phyloP scores from a whole-genome alignment of 2,797 vertebrate genomes.

The Myotis pilosus region DNA sequence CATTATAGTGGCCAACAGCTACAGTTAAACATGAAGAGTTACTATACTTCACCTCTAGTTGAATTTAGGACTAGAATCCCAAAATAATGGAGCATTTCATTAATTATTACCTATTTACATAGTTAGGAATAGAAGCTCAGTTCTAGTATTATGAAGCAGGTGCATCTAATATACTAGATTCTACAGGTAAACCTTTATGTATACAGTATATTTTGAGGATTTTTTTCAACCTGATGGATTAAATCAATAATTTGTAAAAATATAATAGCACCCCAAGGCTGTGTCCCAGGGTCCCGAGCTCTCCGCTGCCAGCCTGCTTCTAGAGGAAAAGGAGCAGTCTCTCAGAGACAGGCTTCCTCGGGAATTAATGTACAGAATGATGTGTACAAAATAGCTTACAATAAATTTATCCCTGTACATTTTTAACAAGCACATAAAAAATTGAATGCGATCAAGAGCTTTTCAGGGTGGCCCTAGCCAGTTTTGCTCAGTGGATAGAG shows the following conservation, averaged over 20 bases:
- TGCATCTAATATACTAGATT: background rate
- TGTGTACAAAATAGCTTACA: conserved; percentile 79
- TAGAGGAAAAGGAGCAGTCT: background rate
- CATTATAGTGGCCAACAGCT: background rate
- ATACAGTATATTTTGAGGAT: background rate
- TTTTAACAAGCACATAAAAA: conserved; percentile 6
- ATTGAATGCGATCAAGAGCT: background rate
- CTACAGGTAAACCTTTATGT: background rate
- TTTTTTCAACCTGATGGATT: background rate
- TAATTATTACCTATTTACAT: background rate
- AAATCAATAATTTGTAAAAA: background rate
- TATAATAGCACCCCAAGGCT: background rate
- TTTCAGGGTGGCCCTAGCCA: background rate
- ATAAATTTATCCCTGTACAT: background rate
- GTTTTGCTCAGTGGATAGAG: too few relatives aligned
- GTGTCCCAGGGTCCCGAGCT: background rate
- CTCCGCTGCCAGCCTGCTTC: conserved; percentile 7
- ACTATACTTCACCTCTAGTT: background rate
- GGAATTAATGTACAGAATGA: conserved; percentile 80
- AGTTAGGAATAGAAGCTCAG: background rate
- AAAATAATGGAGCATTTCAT: background rate
- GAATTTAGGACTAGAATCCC: background rate
- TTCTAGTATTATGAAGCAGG: background rate
- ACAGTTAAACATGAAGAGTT: background rate
- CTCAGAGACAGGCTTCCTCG: background rate